Evolutionary conservation across 2,888 invertebrate genomes (phyloP).

Genomic region (Hydriomena furcata): DNA sequence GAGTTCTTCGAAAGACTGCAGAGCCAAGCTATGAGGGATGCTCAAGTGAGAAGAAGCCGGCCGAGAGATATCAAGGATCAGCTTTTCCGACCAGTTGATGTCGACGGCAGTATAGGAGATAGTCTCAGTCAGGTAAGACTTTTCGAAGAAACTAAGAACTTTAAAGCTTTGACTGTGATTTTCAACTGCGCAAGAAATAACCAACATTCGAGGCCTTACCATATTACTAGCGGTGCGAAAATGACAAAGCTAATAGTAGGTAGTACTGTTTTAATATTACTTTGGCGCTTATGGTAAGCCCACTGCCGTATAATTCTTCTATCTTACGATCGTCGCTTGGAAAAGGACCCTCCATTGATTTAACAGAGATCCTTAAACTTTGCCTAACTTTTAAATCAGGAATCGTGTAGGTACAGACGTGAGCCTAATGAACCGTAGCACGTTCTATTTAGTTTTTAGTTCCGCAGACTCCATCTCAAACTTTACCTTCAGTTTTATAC

Average conservation of each 20-base stretch:
- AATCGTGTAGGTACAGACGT: constrained; percentile 46
- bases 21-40: constrained; percentile 77
- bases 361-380: constrained; percentile 23
- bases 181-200: too few species aligned
- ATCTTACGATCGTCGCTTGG: too few species aligned
- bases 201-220: too few species aligned
- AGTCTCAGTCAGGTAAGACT: constrained; percentile 77
- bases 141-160: background rate
- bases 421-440: constrained; percentile 62
- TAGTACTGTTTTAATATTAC: too few species aligned
- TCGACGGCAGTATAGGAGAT: constrained; percentile 75
- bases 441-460: constrained; percentile 56
- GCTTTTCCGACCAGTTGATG: constrained; percentile 69
- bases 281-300: too few species aligned
- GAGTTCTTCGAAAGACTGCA: constrained; percentile 81
- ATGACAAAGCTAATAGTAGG: too few species aligned
- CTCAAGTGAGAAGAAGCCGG: constrained; percentile 65
- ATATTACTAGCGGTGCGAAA: too few species aligned
- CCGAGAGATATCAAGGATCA: constrained; percentile 60
- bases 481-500: constrained; percentile 45
- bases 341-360: background rate
- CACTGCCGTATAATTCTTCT: too few species aligned
- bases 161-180: too few species aligned
- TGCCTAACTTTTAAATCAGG: constrained; percentile 47
- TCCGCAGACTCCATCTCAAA: constrained; percentile 51